Percentiles rank a stretch among this genome's conserved stretches.
These are phyloP conservation scores for Chondrilla cf. caribensis DNA, from an alignment of 37 sponge, comb jelly and placozoan species.

Conservation along the genomic window DNA sequence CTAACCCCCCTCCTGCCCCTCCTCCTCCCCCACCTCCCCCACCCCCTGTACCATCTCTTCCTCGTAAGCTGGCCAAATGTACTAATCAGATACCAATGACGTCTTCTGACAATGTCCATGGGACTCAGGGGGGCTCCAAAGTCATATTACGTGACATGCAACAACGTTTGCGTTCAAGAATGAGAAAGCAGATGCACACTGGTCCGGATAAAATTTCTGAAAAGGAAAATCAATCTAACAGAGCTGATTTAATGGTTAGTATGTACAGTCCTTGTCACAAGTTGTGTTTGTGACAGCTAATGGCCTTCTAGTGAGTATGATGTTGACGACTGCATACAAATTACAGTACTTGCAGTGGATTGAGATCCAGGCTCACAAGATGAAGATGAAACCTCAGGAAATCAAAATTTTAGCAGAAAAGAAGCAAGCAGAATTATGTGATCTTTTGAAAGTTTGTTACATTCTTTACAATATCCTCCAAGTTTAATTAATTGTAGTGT, in stretches of 20 bases:
- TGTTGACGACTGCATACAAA: not conserved
- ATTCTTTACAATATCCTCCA: too few relatives aligned
- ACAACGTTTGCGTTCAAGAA: conserved; percentile 45
- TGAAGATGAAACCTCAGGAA: conserved; percentile 43
- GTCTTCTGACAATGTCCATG: not conserved
- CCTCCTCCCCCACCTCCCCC: conserved; percentile 34
- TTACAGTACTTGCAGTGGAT: conserved; percentile 63
- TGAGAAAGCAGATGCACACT: conserved; percentile 21
- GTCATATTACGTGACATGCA: conserved; percentile 57
- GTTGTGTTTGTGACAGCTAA: too few relatives aligned
- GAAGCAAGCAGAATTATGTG: conserved; percentile 35
- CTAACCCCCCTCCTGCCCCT: conserved; percentile 15
- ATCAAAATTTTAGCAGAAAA: conserved; percentile 42
- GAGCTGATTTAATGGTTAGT: conserved; percentile 7
- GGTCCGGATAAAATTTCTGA: not conserved
- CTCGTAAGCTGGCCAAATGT: not conserved
- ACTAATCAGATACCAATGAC: not conserved
- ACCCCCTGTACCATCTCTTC: not conserved
- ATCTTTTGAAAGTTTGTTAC: conserved; percentile 21
- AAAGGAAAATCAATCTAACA: not conserved
- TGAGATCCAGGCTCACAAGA: conserved; percentile 64
- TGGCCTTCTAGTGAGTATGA: not conserved
- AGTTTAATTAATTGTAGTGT: too few relatives aligned
- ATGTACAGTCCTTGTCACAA: conserved; percentile 7
- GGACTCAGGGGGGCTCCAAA: not conserved